Evolutionary conservation across 2,888 invertebrate species (phyloP).

Genomic region (Conops quadrifasciatus): DNA sequence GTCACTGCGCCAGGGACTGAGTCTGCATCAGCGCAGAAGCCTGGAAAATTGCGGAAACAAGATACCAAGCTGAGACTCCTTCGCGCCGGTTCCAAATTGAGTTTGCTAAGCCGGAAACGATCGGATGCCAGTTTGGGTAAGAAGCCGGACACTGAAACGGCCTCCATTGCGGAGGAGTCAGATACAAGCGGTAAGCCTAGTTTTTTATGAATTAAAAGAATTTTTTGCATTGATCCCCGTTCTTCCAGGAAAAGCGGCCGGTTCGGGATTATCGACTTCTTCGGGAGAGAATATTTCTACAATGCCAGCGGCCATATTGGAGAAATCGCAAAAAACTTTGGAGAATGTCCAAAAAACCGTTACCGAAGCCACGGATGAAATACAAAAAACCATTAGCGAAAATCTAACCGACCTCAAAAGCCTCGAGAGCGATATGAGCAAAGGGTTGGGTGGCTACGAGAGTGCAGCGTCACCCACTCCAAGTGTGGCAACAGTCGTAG

Average conservation of each 20-base stretch:
- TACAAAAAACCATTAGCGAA: conserved; percentile 62
- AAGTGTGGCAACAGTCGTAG: conserved; percentile 54
- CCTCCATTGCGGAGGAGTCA: conserved; percentile 22
- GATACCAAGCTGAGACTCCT: conserved; percentile 55
- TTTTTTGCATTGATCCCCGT: background rate
- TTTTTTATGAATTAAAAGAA: background rate
- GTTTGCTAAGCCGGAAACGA: conserved; percentile 56
- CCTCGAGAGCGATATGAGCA: conserved; percentile 58
- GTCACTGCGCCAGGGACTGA: conserved; percentile 28
- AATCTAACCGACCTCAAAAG: conserved; percentile 60
- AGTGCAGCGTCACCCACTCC: conserved; percentile 52
- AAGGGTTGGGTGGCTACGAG: conserved; percentile 34
- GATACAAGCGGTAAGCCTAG: conserved; percentile 41
- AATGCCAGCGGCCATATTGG: conserved; percentile 48
- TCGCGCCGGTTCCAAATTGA: conserved; percentile 60
- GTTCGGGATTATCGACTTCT: conserved; percentile 39
- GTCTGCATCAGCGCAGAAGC: conserved; percentile 39
- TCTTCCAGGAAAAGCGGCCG: conserved; percentile 41
- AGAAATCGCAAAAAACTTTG: conserved; percentile 58
- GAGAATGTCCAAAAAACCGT: conserved; percentile 61
- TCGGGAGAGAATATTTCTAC: background rate
- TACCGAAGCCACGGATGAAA: conserved; percentile 60
- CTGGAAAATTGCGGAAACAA: conserved; percentile 50
- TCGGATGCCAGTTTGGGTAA: conserved; percentile 58
- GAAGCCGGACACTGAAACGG: conserved; percentile 44